phyloP scores from a whole-genome alignment of 1,140 invertebrate genomes.

The Stenopsyche tienmushanensis region DNA sequence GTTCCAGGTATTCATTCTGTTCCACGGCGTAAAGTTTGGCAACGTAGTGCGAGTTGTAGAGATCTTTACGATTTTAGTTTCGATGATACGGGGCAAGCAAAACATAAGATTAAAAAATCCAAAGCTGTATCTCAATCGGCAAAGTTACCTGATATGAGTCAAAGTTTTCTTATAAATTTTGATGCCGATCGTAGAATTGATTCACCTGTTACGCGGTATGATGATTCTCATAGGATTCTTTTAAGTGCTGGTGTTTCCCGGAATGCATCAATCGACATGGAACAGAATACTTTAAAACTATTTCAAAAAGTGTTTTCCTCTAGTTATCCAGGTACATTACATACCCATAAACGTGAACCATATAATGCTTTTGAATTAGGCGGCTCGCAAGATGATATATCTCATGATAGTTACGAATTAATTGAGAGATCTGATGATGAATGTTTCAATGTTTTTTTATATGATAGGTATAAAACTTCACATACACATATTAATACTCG shows the following conservation, averaged over 20 bases:
- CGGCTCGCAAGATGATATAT: slow-evolving; percentile 82
- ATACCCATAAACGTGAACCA: slow-evolving; percentile 64
- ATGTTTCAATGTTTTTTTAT: slow-evolving; percentile 51
- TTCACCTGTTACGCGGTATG: slow-evolving; percentile 74
- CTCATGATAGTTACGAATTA: slow-evolving; percentile 85
- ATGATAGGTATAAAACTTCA: slow-evolving; percentile 45
- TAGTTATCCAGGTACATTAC: slow-evolving; percentile 78
- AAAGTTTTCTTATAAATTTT: slow-evolving; percentile 41
- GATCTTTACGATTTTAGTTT: slow-evolving; percentile 74
- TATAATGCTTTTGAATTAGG: slow-evolving; percentile 58
- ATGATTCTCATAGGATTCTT: slow-evolving; percentile 60
- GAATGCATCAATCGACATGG: slow-evolving; percentile 60
- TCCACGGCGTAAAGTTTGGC: slow-evolving; percentile 61
- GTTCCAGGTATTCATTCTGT: slow-evolving; percentile 41
- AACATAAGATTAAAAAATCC: slow-evolving; percentile 52
- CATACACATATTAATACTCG: slow-evolving; percentile 52
- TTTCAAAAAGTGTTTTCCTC: slow-evolving; percentile 71
- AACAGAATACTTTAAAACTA: slow-evolving; percentile 59
- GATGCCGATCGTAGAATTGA: slow-evolving; percentile 57
- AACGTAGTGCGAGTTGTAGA: slow-evolving; percentile 76
- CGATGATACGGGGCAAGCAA: slow-evolving; percentile 65
- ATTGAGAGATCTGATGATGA: slow-evolving; percentile 74
- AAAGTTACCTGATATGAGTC: slow-evolving; percentile 24
- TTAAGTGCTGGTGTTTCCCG: slow-evolving; percentile 56
- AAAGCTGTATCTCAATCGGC: slow-evolving; percentile 40